These are phyloP conservation scores for Discoglossus pictus DNA, from an alignment of 2,797 vertebrate species.

Conservation along the genomic window DNA sequence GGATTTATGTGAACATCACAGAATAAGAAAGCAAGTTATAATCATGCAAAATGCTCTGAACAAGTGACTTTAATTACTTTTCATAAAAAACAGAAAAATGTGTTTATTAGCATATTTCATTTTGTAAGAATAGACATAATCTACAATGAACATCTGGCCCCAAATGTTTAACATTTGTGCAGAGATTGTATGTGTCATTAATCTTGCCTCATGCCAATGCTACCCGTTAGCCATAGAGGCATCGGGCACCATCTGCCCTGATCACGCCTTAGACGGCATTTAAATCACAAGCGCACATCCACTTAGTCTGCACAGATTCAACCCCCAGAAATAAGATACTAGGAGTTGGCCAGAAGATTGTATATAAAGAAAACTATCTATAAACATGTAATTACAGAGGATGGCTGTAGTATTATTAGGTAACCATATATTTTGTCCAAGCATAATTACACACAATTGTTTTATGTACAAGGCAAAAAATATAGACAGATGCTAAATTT, in stretches of 20 bases:
- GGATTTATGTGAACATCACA: too few species aligned
- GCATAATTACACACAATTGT: conserved; percentile 19
- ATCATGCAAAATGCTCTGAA: neutral
- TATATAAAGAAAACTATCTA: conserved; percentile 2
- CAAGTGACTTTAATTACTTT: conserved; percentile 24
- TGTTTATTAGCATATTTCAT: conserved; percentile 37
- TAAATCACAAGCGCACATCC: conserved; percentile 29
- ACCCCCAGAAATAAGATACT: conserved; percentile 3
- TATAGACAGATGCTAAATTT: neutral
- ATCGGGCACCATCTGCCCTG: conserved; percentile 9
- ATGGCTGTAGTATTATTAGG: conserved; percentile 24
- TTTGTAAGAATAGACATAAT: conserved; percentile 33
- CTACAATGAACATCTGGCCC: conserved; percentile 25
- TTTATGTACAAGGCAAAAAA: conserved; percentile 25
- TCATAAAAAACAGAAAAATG: conserved; percentile 27
- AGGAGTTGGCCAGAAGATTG: conserved; percentile 6
- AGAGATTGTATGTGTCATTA: conserved; percentile 31
- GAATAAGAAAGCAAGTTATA: too few species aligned
- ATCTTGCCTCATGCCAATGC: conserved; percentile 38
- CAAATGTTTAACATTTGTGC: conserved; percentile 23
- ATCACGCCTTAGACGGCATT: conserved; percentile 21
- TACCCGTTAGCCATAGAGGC: conserved; percentile 20
- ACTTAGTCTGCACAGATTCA: conserved; percentile 23
- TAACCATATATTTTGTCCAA: conserved; percentile 9
- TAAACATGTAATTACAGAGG: conserved; percentile 32